Evolutionary conservation across 2,888 invertebrate species (phyloP).

Genomic region (Acholoe squamosa): DNA sequence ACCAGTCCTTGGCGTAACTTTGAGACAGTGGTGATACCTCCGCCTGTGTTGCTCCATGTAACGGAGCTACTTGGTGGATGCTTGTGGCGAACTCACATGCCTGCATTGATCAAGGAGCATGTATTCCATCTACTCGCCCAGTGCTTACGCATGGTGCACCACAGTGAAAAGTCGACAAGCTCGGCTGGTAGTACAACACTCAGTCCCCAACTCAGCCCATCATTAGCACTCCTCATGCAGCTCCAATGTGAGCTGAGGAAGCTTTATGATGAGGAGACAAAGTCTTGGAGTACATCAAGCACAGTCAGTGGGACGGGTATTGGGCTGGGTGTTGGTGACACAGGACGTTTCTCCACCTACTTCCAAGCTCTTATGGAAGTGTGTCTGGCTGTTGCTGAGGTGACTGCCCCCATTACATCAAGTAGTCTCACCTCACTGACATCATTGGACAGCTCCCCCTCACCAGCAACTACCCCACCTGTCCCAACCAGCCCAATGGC

Average conservation of each 20-base stretch:
- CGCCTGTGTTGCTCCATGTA: slow-evolving; percentile 78
- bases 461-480: neutral
- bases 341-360: slow-evolving; percentile 81
- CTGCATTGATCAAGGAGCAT: slow-evolving; percentile 80
- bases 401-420: slow-evolving; percentile 69
- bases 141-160: slow-evolving; percentile 77
- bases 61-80: slow-evolving; percentile 80
- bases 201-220: slow-evolving; percentile 74
- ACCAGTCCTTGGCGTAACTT: slow-evolving; percentile 75
- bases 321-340: slow-evolving; percentile 78
- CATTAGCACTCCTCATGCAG: slow-evolving; percentile 75
- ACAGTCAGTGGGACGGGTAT: slow-evolving; percentile 76
- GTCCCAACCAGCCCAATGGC: slow-evolving; percentile 74
- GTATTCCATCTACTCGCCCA: slow-evolving; percentile 81
- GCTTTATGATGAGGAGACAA: slow-evolving; percentile 80
- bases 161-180: slow-evolving; percentile 73
- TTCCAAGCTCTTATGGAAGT: slow-evolving; percentile 81
- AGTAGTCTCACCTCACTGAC: neutral
- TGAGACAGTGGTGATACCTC: slow-evolving; percentile 78
- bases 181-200: slow-evolving; percentile 66
- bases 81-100: slow-evolving; percentile 79
- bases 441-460: neutral
- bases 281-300: slow-evolving; percentile 75
- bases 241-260: slow-evolving; percentile 79
- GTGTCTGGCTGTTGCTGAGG: slow-evolving; percentile 79